Evolutionary conservation across 2,888 invertebrate species (phyloP), one percentile per base, ranked within the genome.

Genomic region (Ormia ochracea): DNA sequence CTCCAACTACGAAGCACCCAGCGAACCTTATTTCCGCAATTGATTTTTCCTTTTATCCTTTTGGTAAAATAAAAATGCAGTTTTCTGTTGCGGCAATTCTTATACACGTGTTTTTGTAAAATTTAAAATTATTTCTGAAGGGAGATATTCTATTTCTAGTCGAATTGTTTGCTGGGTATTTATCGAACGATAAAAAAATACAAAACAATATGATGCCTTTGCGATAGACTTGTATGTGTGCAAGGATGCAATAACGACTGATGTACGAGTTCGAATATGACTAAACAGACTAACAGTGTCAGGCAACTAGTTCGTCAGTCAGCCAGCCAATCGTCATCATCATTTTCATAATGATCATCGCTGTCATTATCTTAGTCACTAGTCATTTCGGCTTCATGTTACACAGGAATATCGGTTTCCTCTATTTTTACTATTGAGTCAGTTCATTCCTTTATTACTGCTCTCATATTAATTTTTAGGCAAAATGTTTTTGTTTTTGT

Each of bases 171-270:
- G 38, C 28, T 65, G 52, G 65, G 52, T 65, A 3, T 17, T 50
- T n/a, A 26, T n/a, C n/a, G 31, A 38, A 31, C 12, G 7, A 52
- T 28, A 48, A 10, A 33, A 59, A 9, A 59, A 31, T 4, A 21
- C 14, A 28, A 28, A 50, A 28, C 23, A 50, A 38, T 50, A 26
- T 59, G 48, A 10, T 45, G 45, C 48, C 33, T 45, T 48, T 59
- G 26, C 26, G 17, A 50, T 26, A 59, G n/a, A 52, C 3, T 52
- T 28, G 70, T 36, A 41, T 70, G 48, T 56, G 50, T n/a, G 31
- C 69, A 56, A 38, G 69, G 61, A 73, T 78, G 77, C 19, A 72
- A 70, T 75, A 75, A 68, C 61, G 43, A 70, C 41, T 74, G 33
- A 28, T 69, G 58, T 41, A 63, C n/a, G 41, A 59, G 38, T 28